Evolutionary conservation across 1,140 invertebrate species (phyloP).

Genomic region (Hestina assimilis): DNA sequence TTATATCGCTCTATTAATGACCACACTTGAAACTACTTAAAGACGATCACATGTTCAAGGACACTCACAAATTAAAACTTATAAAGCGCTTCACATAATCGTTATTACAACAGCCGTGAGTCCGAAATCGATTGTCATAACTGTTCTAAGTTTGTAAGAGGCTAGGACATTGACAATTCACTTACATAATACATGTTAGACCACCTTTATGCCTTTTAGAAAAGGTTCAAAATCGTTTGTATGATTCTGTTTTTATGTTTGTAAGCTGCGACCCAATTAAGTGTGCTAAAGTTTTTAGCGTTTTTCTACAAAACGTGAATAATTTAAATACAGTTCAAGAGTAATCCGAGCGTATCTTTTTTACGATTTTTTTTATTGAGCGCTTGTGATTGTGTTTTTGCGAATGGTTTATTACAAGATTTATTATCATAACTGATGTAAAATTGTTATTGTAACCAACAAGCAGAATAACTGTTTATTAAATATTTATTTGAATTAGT

Average conservation of each 20-base stretch:
- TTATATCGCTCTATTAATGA: background rate
- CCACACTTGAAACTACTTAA: background rate
- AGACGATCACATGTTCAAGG: constrained; percentile 4
- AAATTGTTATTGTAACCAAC: no score
- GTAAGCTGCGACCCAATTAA: constrained; percentile 10
- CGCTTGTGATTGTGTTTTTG: background rate
- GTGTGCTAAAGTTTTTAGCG: background rate
- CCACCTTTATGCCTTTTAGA: background rate
- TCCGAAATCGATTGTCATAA: no score
- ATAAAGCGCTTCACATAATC: no score
- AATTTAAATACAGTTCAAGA: constrained; percentile 13
- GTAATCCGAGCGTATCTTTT: constrained; percentile 1
- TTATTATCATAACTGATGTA: background rate
- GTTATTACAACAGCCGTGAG: no score
- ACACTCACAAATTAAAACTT: background rate
- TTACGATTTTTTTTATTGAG: constrained; percentile 2
- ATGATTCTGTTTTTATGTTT: background rate
- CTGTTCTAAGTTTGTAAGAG: no score
- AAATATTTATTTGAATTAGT: no score
- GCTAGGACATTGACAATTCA: background rate
- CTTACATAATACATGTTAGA: background rate
- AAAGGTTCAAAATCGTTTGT: background rate
- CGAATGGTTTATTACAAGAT: background rate
- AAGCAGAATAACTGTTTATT: no score
- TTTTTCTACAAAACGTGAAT: constrained; percentile 1